phyloP scores from a whole-genome alignment of 1,140 invertebrate genomes.

The Oryctes rhinoceros region DNA sequence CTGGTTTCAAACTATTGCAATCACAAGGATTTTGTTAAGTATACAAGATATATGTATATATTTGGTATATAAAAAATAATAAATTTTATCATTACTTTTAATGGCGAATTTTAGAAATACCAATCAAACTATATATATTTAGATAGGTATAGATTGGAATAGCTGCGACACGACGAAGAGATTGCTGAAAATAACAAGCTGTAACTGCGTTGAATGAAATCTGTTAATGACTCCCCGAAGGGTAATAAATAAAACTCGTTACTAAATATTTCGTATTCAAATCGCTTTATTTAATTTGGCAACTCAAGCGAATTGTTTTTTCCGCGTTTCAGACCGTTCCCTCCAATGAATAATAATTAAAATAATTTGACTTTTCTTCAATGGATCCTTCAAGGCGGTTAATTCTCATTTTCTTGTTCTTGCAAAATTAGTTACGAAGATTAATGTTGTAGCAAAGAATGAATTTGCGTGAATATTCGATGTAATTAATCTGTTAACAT shows the following conservation, averaged over 20 bases:
- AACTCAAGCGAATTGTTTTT: slow-evolving; percentile 28
- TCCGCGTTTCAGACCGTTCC: neutral
- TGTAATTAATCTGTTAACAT: too few species aligned
- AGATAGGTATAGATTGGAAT: neutral
- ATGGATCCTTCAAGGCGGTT: neutral
- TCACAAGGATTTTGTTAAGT: too few species aligned
- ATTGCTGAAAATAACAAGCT: slow-evolving; percentile 26
- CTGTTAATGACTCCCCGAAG: slow-evolving; percentile 22
- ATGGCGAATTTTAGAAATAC: too few species aligned
- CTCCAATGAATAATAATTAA: neutral
- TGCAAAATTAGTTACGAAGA: too few species aligned
- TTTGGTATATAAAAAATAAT: too few species aligned
- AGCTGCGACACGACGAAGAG: neutral
- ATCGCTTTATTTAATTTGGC: neutral
- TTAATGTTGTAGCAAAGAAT: too few species aligned
- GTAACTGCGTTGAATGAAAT: slow-evolving; percentile 10
- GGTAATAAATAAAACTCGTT: slow-evolving; percentile 22
- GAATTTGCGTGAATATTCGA: too few species aligned
- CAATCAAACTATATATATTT: too few species aligned
- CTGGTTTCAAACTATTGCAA: too few species aligned
- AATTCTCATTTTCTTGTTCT: too few species aligned
- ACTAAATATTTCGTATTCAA: slow-evolving; percentile 33
- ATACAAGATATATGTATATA: too few species aligned
- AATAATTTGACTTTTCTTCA: neutral
- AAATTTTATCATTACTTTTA: too few species aligned